These are phyloP conservation scores for Brachionus rotundiformis DNA, from an alignment of 1,140 invertebrate species.

Conservation along the genomic window DNA sequence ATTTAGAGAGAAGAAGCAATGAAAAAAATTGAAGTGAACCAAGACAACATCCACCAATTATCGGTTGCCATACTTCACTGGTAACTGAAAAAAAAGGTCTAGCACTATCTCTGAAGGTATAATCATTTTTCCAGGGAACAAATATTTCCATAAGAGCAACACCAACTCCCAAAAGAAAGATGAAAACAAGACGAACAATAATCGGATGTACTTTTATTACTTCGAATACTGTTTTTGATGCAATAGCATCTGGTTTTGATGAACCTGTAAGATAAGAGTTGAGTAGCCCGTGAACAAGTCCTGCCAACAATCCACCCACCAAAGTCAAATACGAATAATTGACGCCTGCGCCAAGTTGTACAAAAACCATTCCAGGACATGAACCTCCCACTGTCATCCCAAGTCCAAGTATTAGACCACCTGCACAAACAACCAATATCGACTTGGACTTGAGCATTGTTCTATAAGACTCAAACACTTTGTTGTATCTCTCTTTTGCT, in stretches of 20 bases:
- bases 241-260: background rate
- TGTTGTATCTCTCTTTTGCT: slow-evolving; percentile 11
- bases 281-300: background rate
- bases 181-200: background rate
- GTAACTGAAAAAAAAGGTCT: background rate
- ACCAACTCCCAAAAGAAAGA: background rate
- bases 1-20: background rate
- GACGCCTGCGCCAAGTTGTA: slow-evolving; percentile 30
- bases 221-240: background rate
- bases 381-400: slow-evolving; percentile 25
- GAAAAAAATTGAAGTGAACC: slow-evolving; percentile 32
- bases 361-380: slow-evolving; percentile 36
- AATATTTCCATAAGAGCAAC: slow-evolving; percentile 28
- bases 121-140: slow-evolving; percentile 35
- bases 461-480: slow-evolving; percentile 29
- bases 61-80: slow-evolving; percentile 41
- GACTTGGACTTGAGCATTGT: slow-evolving; percentile 1
- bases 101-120: background rate
- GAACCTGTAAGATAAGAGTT: background rate
- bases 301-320: slow-evolving; percentile 2
- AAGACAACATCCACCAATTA: slow-evolving; percentile 14
- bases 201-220: background rate
- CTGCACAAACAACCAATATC: background rate
- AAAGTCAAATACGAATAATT: slow-evolving; percentile 14
- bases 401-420: slow-evolving; percentile 32